Conservation (phyloP, 53 echinoderm and acorn worm species). For the Holothuria scabra region DNA sequence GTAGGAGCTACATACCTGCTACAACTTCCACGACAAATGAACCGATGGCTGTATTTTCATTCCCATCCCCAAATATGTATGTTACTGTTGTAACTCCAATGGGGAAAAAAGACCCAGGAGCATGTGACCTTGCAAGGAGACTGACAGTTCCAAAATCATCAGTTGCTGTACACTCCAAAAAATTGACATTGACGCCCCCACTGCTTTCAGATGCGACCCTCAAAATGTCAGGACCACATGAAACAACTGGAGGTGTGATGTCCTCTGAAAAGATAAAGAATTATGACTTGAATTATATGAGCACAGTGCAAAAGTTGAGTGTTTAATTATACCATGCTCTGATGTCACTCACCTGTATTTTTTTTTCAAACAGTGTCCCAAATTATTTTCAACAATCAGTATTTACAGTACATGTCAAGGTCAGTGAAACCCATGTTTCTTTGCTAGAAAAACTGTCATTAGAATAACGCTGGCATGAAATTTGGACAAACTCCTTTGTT, state of each 20-base stretch:
- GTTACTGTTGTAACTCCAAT: constrained; percentile 61
- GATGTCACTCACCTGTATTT: too few relatives aligned
- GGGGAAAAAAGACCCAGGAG: constrained; percentile 42
- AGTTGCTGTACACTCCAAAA: constrained; percentile 16
- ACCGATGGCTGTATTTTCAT: not conserved
- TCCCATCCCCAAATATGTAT: constrained; percentile 41
- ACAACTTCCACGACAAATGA: not conserved
- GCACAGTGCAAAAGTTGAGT: too few relatives aligned
- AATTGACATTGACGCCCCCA: constrained; percentile 13
- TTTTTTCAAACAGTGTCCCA: too few relatives aligned
- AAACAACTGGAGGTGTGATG: constrained; percentile 26
- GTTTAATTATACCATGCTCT: too few relatives aligned
- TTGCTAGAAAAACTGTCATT: too few relatives aligned
- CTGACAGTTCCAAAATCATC: constrained; percentile 29
- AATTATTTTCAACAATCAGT: too few relatives aligned
- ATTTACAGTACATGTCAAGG: too few relatives aligned
- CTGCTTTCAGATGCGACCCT: not conserved
- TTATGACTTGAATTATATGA: not conserved
- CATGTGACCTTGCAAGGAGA: constrained; percentile 1
- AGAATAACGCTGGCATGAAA: too few relatives aligned
- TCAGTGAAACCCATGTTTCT: too few relatives aligned
- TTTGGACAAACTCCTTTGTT: too few relatives aligned
- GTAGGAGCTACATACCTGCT: not conserved
- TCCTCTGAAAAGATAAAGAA: constrained; percentile 38
- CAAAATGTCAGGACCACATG: constrained; percentile 37